Base-by-base conservation (phyloP, 2,888 invertebrate species). In the Drosophila sordidula region DNA sequence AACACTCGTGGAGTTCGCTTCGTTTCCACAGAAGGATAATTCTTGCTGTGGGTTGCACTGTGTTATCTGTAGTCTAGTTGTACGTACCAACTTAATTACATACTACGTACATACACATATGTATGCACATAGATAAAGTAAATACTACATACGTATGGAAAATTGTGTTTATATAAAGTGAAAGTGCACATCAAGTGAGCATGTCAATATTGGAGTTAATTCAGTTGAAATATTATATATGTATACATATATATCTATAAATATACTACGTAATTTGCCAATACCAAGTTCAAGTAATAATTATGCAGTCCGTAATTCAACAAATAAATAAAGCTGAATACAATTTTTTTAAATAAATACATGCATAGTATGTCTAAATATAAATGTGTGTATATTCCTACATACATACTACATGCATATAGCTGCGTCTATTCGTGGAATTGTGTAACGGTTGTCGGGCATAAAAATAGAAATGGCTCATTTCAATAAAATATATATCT, bases 1-100 rank as follows among this genome's bases (percentile, higher is more conserved):
- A 85, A 88, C 90, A 85, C 77, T 83, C 89, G 89, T 80, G 85
- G 77, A 78, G 83, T 71, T 87, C 88, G 78, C 85, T 87, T 86
- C 84, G 87, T 72, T 71, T 72, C 75, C 82, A 72, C 76, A 70
- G 58, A 86, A 89, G 62, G 62, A 62, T 50, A 49, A 54, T 65
- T 76, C 70, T 79, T 68, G 77, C 72, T 75, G 74, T 67, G 69
- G 55, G 47, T 58, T 65, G 70, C 66, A 67, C 69, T 71, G 81
- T 84, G 81, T 79, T 75, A 70, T 73, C 75, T 77, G 66, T 85
- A 80, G 70, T 76, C 51, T 77, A 80, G 78, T 85, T 85, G 85
- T 85, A 87, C 74, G 85, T 85, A 84, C 56, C 49, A 47, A 58
- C 22, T 58, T 18, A 50, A 36, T 29, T 29, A 9, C 29, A 29